Conservation (phyloP, 2,113 vertebrate species). For the Budorcas taxicolor region DNA sequence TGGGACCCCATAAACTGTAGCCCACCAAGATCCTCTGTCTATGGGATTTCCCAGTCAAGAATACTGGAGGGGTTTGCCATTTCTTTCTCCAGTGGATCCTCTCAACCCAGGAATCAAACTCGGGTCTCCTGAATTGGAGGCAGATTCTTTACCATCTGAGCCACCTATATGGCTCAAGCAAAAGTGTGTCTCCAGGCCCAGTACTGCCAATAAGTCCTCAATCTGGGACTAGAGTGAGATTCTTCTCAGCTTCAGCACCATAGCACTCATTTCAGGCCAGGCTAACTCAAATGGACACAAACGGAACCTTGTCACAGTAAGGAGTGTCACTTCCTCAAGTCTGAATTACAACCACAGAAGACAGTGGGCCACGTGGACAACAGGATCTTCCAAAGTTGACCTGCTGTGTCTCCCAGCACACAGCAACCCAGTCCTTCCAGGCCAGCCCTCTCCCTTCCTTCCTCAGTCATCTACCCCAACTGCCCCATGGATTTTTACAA, state of each 20-base stretch:
- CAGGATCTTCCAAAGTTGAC: not conserved
- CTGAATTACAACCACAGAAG: not conserved
- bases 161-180: not conserved
- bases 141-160: not conserved
- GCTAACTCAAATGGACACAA: not conserved
- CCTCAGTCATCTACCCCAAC: not conserved
- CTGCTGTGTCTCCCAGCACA: fast-evolving
- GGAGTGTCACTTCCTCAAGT: not conserved
- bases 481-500: not conserved
- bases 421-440: not conserved
- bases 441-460: not conserved
- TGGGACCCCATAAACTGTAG: not conserved
- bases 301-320: not conserved
- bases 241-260: not conserved
- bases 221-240: not conserved
- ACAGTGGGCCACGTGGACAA: fast-evolving
- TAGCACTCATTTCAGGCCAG: not conserved
- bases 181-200: not conserved
- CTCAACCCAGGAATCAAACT: not conserved
- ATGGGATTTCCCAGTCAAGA: not conserved
- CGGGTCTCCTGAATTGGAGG: not conserved
- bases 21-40: not conserved
- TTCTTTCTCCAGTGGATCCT: not conserved
- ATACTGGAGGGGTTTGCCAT: not conserved
- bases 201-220: not conserved